phyloP scores from a whole-genome alignment of 2,113 vertebrate genomes.

The Nicator chloris region DNA sequence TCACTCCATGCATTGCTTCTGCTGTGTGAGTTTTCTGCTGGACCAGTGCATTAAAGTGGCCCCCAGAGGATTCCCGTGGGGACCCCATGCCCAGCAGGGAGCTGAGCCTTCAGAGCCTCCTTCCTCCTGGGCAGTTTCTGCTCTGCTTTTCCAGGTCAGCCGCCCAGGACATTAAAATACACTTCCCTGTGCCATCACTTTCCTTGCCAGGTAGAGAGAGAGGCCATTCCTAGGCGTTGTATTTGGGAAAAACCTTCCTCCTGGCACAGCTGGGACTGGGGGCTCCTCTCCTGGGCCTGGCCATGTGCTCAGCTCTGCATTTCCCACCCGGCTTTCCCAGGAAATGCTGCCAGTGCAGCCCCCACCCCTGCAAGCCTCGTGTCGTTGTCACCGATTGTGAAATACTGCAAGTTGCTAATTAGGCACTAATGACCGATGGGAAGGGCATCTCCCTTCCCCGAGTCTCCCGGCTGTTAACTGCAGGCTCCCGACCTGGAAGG shows the following conservation, averaged over 20 bases:
- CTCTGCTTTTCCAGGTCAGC: background rate
- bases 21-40: background rate
- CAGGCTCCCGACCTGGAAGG: slow-evolving; percentile 2
- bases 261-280: background rate
- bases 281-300: background rate
- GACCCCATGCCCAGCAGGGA: background rate
- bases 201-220: background rate
- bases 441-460: slow-evolving; percentile 63
- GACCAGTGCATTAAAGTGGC: rapidly evolving
- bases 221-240: background rate
- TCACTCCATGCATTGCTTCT: background rate
- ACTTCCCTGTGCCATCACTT: background rate
- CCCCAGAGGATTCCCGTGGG: rapidly evolving
- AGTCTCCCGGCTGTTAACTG: slow-evolving; percentile 7
- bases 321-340: background rate
- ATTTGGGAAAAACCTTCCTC: background rate
- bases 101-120: background rate
- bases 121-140: background rate
- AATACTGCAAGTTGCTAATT: slow-evolving; percentile 16
- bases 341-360: background rate
- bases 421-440: slow-evolving; percentile 39
- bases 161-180: background rate
- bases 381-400: background rate
- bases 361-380: background rate
- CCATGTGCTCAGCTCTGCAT: background rate